Evolutionary conservation across 2,797 vertebrate genomes (phyloP).

Genomic region (Intellagama lesueurii): DNA sequence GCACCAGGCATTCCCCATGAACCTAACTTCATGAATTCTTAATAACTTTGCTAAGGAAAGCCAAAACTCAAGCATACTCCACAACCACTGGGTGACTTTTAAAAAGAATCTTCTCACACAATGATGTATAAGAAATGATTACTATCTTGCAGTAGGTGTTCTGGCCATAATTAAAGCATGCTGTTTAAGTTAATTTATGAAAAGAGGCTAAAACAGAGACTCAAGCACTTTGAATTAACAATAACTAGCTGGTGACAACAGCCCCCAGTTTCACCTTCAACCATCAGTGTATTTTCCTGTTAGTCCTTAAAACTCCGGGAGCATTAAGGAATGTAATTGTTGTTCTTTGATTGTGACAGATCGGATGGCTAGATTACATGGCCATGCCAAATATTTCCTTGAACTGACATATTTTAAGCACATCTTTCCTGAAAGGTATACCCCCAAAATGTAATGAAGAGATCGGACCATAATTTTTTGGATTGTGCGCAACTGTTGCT

Average conservation of each 20-base stretch:
- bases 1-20: not conserved
- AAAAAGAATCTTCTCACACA: slow-evolving; percentile 30
- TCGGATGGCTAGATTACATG: not conserved
- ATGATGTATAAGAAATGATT: slow-evolving; percentile 55
- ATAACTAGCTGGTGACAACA: slow-evolving; percentile 13
- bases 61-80: slow-evolving; percentile 43
- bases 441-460: not conserved
- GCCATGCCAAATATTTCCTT: not conserved
- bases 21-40: slow-evolving; percentile 25
- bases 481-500: not conserved
- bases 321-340: slow-evolving; percentile 8
- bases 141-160: slow-evolving; percentile 29
- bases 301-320: slow-evolving; percentile 18
- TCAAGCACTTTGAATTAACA: not conserved
- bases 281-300: slow-evolving; percentile 35
- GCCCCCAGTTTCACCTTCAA: slow-evolving; percentile 35
- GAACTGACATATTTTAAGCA: not conserved
- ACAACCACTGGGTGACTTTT: not conserved
- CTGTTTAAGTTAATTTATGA: slow-evolving; percentile 38
- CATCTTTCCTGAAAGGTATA: not conserved
- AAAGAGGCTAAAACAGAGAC: slow-evolving; percentile 53
- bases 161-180: slow-evolving; percentile 49
- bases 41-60: slow-evolving; percentile 38
- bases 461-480: not conserved
- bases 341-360: slow-evolving; percentile 45